phyloP scores from a whole-genome alignment of 2,113 vertebrate species.

The Setophaga kirtlandii region DNA sequence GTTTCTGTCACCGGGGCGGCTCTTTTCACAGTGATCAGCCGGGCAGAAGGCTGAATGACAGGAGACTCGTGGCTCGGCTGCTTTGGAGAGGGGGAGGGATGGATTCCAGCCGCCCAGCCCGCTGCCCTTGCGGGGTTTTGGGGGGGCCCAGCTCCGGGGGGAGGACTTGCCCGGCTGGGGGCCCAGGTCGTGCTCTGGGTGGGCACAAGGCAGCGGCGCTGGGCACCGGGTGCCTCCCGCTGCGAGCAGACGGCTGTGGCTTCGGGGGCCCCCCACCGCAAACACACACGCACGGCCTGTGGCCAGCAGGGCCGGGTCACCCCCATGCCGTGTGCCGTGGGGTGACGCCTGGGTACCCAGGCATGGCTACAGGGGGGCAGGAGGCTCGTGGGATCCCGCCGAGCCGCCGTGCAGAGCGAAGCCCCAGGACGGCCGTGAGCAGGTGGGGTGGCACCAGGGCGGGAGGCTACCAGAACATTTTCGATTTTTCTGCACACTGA shows the following conservation, averaged over 20 bases:
- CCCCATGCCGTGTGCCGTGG: accelerated
- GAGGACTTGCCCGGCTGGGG: neutral
- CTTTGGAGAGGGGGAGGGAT: slow-evolving; percentile 29
- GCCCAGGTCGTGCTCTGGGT: neutral
- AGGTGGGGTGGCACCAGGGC: neutral
- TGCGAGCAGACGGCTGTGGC: neutral
- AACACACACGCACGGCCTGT: neutral
- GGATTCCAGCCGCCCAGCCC: neutral
- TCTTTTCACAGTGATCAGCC: slow-evolving; percentile 80
- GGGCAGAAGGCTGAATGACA: slow-evolving; percentile 86
- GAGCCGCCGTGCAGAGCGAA: neutral
- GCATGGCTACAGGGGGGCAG: neutral
- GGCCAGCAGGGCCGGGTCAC: neutral
- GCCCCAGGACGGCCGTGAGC: neutral
- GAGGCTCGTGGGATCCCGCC: no score
- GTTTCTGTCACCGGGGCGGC: slow-evolving; percentile 75
- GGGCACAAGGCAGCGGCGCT: neutral
- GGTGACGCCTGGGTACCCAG: neutral
- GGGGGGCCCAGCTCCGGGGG: neutral
- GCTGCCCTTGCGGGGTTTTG: neutral
- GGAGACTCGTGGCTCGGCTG: slow-evolving; percentile 85
- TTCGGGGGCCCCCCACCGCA: neutral
- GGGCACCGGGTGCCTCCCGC: neutral
- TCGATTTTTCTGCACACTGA: accelerated
- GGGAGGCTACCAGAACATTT: neutral